These are phyloP conservation scores for Myiotriccus ornatus DNA, from an alignment of 2,797 vertebrate genomes.

Conservation along the genomic window DNA sequence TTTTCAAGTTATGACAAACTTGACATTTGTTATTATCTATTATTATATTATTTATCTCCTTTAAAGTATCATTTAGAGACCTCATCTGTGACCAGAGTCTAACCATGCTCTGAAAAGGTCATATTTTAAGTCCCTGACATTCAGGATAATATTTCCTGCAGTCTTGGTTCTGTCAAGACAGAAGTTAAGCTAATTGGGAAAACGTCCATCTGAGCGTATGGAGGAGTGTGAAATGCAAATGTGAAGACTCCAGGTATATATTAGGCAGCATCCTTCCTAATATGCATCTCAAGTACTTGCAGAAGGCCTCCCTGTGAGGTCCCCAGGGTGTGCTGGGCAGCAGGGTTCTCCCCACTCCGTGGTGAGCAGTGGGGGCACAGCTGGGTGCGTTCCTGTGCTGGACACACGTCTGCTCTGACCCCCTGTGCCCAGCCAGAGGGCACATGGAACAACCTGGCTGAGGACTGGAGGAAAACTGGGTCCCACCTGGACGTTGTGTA, in stretches of 20 bases:
- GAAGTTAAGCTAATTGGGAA: conserved; percentile 23
- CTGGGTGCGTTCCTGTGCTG: accelerated
- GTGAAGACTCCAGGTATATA: neutral
- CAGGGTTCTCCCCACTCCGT: accelerated
- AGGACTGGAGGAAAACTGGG: neutral
- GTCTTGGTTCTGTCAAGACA: neutral
- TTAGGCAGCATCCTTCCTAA: neutral
- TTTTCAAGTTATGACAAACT: conserved; percentile 21
- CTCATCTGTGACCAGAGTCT: neutral
- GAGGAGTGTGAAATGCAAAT: neutral
- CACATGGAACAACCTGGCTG: neutral
- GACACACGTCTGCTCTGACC: accelerated
- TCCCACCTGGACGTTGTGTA: accelerated
- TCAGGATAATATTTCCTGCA: conserved; percentile 5
- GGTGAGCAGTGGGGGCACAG: accelerated
- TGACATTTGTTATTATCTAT: conserved; percentile 37
- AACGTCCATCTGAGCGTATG: neutral
- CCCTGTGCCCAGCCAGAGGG: accelerated
- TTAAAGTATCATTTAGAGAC: neutral
- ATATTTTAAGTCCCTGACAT: conserved; percentile 25
- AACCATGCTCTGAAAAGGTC: neutral
- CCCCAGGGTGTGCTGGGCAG: neutral
- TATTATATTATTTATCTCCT: conserved; percentile 23
- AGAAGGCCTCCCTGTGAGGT: accelerated
- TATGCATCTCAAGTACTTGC: neutral